Conservation (phyloP, 2,797 vertebrate genomes). For the Ara ararauna region DNA sequence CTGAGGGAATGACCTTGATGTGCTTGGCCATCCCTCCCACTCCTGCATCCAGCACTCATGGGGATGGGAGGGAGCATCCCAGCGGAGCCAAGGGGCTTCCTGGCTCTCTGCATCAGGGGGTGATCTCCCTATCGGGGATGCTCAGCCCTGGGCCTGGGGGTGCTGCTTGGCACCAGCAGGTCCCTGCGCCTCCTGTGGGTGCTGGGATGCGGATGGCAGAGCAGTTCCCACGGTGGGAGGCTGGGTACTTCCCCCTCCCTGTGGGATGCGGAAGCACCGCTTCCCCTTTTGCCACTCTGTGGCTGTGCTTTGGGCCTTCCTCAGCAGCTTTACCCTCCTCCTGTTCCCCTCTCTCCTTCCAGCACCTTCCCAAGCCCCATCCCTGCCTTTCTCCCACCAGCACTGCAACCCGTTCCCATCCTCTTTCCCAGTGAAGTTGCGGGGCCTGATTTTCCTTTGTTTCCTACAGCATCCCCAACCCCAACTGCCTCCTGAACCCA, state of each 20-base stretch:
- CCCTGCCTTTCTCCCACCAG: fast-evolving
- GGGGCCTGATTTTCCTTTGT: fast-evolving
- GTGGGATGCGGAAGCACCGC: background rate
- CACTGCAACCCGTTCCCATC: fast-evolving
- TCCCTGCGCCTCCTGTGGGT: background rate
- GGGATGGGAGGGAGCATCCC: fast-evolving
- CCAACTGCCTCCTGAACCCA: fast-evolving
- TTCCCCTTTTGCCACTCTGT: background rate
- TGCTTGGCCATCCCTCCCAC: background rate
- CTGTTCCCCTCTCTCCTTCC: fast-evolving
- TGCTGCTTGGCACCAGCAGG: fast-evolving
- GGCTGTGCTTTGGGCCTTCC: background rate
- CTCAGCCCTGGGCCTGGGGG: background rate
- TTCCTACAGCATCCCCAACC: background rate
- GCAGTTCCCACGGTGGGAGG: background rate
- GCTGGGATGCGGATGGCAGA: fast-evolving
- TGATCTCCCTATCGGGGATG: fast-evolving
- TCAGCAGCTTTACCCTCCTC: fast-evolving
- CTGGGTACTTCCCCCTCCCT: background rate
- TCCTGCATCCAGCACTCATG: fast-evolving
- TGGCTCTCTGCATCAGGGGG: fast-evolving
- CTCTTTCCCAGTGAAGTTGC: background rate
- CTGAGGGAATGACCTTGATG: background rate
- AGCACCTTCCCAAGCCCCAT: fast-evolving
- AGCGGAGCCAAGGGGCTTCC: background rate